Base-by-base conservation (phyloP, 2,888 invertebrate species). In the Drosophila neotestacea region DNA sequence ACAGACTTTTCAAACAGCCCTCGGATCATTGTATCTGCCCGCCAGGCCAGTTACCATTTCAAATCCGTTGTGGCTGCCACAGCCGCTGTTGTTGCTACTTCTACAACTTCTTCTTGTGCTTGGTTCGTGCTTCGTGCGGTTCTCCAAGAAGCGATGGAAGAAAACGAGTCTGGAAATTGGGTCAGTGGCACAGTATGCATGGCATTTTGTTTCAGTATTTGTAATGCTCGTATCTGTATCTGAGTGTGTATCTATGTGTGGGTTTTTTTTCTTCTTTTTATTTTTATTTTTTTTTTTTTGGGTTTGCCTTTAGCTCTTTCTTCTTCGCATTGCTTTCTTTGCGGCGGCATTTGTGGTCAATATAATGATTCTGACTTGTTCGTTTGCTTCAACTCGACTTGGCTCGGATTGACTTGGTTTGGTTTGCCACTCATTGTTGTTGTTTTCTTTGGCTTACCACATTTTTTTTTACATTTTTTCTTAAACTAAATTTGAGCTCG, bases 121-220 rank as follows among this genome's bases (percentile, higher is more conserved):
- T 62, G 61, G 22, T 22, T 22, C 22, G 22, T 22, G 22, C 75
- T 76, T 78, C 73, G 73, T 79, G 83, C 63, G 85, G 85, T 83
- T 82, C 77, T 81, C 42, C 63, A 55, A 56, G 70, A 48, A 70
- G 56, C 64, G 67, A 16, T 56, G 65, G 61, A 76, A 78, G 65
- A 79, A 86, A 86, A 88, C 88, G 75, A 88, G 86, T 83, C 79
- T 81, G 77, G 72, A 83, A 88, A 88, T 81, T 87, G 77, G 86
- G 86, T 87, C 86, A 87, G 86, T 87, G 88, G 86, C 86, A 87
- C 86, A 87, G 80, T 85, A 85, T 86, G 83, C 85, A 83, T 81
- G 86, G 84, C 81, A 84, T 84, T 73, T 64, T 70, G 70, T 65
- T 34, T 13, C 32, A 73, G 70, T 73, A 54, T 66, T 48, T 56